Evolutionary conservation across 2,113 vertebrate species (phyloP), one percentile per base, ranked within the genome.

Genomic region (Gopherus evgoodei): DNA sequence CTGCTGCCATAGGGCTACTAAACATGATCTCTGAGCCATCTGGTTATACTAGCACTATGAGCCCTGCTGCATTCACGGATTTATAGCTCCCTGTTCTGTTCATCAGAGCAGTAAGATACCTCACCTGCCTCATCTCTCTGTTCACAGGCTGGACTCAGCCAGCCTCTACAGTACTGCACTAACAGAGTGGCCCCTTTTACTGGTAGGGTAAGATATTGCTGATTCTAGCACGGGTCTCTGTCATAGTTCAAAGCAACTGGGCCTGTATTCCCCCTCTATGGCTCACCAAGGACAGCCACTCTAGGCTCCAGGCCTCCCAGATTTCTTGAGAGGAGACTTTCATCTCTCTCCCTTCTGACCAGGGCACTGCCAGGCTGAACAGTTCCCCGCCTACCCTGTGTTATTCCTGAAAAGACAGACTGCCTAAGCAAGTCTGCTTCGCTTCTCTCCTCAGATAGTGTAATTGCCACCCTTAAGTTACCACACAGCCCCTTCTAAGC

Each of bases 1-100:
- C 65, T n/a, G n/a, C 82, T 10, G 0, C 79, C 38, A 0, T 0
- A 11, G 17, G 8, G 8, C 5, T 27, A 53, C 24, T 56, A 14
- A 72, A 42, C 0, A 0, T 10, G 4, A 29, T 29, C 14, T 11
- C 57, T 24, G n/a, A 57, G 56, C 56, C 56, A 57, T 57, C 57
- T 62, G 57, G 14, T 1, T 1, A 11, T 6, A 31, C 47, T 4
- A 27, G 11, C 1, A 0, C 27, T 1, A 0, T 5, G 44, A n/a
- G 52, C 38, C 52, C 25, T 24, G 35, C 2, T 0, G 0, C 17
- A 7, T 3, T 4, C 1, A 52, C 17, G 3, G 9, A 69, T 50
- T 52, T 0, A 0, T 1, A 1, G 6, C 62, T 84, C 79, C 76
- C 11, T 22, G 5, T 62, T 16, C 47, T 42, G 4, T 53, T 3